phyloP scores from a whole-genome alignment of 2,797 vertebrate genomes.

The Knipowitschia caucasica region DNA sequence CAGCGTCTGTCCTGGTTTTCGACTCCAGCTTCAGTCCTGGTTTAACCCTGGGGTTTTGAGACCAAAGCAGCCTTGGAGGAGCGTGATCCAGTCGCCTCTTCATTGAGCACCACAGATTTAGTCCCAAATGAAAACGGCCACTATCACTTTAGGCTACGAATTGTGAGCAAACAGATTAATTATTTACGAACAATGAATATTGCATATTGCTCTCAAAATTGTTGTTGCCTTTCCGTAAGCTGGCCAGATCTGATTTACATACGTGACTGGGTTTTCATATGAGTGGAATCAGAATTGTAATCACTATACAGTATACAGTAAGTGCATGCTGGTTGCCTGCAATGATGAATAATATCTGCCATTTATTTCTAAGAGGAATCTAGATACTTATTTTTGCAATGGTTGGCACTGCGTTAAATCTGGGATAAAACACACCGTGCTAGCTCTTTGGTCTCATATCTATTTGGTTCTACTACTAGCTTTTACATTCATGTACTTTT shows the following conservation, averaged over 20 bases:
- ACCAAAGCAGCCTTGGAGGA: background rate
- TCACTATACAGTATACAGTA: constrained; percentile 34
- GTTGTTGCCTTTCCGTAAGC: constrained; percentile 63
- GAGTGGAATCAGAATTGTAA: constrained; percentile 52
- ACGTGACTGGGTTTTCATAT: constrained; percentile 51
- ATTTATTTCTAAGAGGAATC: too few relatives aligned
- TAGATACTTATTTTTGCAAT: background rate
- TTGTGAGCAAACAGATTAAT: constrained; percentile 69
- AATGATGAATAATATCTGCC: background rate
- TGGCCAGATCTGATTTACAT: constrained; percentile 67
- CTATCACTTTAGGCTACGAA: constrained; percentile 64
- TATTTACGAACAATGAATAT: constrained; percentile 75
- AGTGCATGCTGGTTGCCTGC: constrained; percentile 16
- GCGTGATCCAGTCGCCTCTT: constrained; percentile 58
- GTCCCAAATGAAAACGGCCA: constrained; percentile 60
- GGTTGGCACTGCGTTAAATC: background rate
- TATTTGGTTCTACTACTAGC: too few relatives aligned
- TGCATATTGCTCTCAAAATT: constrained; percentile 70
- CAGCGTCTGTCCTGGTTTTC: too few relatives aligned
- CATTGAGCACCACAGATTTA: constrained; percentile 45
- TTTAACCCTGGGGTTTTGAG: background rate
- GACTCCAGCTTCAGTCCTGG: background rate
- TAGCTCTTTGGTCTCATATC: too few relatives aligned
- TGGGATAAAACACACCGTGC: too few relatives aligned
- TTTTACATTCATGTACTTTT: too few relatives aligned